A percentile compares a stretch with the other conserved stretches of the same genome.
Evolutionary conservation across 2,888 invertebrate species (phyloP).

Genomic region (Agelastica alni): DNA sequence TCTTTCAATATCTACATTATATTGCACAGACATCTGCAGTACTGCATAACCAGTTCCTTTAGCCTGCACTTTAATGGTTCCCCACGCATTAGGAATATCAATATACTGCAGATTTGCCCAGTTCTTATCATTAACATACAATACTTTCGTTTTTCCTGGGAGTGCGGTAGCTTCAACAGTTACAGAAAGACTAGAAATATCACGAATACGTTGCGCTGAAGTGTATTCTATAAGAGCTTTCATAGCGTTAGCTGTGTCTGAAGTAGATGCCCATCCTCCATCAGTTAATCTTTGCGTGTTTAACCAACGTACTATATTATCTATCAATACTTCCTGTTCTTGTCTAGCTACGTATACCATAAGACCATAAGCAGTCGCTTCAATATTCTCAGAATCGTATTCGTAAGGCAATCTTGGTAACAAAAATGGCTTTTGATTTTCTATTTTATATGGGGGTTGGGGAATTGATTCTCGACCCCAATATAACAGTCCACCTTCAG

Average conservation of each 20-base stretch:
- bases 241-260: constrained; percentile 86
- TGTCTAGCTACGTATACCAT: constrained; percentile 86
- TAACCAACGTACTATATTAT: constrained; percentile 84
- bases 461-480: constrained; percentile 84
- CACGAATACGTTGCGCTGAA: constrained; percentile 79
- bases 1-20: constrained; percentile 83
- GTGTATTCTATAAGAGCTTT: constrained; percentile 90
- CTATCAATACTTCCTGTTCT: constrained; percentile 80
- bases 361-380: constrained; percentile 90
- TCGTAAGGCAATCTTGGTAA: constrained; percentile 85
- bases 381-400: constrained; percentile 89
- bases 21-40: constrained; percentile 90
- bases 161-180: constrained; percentile 85
- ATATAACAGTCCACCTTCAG: constrained; percentile 79
- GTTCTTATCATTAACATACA: constrained; percentile 76
- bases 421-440: constrained; percentile 90
- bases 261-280: constrained; percentile 65
- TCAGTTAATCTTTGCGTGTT: constrained; percentile 85
- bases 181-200: constrained; percentile 75
- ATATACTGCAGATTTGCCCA: constrained; percentile 78
- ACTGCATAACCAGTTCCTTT: constrained; percentile 94
- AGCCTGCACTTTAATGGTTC: constrained; percentile 89
- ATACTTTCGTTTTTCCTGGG: constrained; percentile 64
- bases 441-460: constrained; percentile 80
- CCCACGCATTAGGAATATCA: constrained; percentile 91